Evolutionary conservation across 2,888 invertebrate species (phyloP).

Genomic region (Apamea monoglypha): DNA sequence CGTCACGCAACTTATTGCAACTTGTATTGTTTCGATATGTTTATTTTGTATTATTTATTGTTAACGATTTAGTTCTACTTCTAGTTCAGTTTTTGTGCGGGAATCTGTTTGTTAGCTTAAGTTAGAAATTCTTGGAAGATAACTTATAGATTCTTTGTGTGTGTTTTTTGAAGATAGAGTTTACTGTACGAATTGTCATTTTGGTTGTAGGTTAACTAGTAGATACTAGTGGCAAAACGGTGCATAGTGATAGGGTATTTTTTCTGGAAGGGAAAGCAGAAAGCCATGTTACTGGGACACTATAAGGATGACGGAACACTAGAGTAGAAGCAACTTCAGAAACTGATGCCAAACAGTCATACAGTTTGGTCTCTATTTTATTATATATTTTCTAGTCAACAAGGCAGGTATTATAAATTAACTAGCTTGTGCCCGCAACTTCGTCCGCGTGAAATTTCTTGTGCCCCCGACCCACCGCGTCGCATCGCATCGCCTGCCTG

Average conservation of each 20-base stretch:
- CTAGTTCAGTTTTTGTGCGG: constrained; percentile 37
- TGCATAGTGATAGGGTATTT: neutral
- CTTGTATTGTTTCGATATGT: constrained; percentile 67
- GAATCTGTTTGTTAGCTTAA: constrained; percentile 30
- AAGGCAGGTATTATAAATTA: neutral
- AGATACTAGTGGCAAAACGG: neutral
- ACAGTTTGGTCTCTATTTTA: no score
- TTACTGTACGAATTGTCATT: neutral
- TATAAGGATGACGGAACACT: neutral
- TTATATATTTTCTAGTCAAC: neutral
- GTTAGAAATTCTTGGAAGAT: constrained; percentile 47
- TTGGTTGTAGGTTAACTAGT: neutral
- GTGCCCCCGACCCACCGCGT: no score
- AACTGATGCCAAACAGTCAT: neutral
- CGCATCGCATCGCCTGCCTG: no score
- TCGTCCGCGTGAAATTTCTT: no score
- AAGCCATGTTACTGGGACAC: neutral
- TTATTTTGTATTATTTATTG: constrained; percentile 53
- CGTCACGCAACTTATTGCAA: constrained; percentile 68
- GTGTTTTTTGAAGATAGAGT: neutral
- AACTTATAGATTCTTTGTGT: constrained; percentile 9
- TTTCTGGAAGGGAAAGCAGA: neutral
- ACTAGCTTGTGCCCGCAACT: no score
- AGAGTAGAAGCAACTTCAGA: neutral
- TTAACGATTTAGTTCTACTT: constrained; percentile 49